A percentile compares a stretch with the other conserved stretches of the same genome.
phyloP scores from a whole-genome alignment of 2,113 vertebrate species.

The chimpanzee (Pan troglodytes) region NHGRI_mPanTro3-v2.1_pri NC_072412.2:112993501-112994000 shows the following conservation, averaged over 20 bases:
- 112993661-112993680: no score
- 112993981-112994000: background rate
- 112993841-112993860: background rate
- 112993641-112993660: background rate
- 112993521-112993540: background rate
- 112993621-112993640: background rate
- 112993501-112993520: background rate
- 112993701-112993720: background rate
- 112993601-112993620: background rate
- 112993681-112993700: background rate
- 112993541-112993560: background rate
- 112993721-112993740: background rate
- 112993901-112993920: background rate
- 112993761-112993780: background rate
- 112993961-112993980: background rate
- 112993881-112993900: background rate
- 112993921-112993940: background rate
- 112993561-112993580: background rate
- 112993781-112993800: background rate
- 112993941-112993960: background rate
- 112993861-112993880: background rate
- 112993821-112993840: background rate
- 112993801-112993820: background rate
- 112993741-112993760: background rate
- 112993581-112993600: background rate